Evolutionary conservation across 1,140 invertebrate genomes (phyloP), one percentile per base, ranked within the genome.

Genomic region (Zaprionus kolodkinae): DNA sequence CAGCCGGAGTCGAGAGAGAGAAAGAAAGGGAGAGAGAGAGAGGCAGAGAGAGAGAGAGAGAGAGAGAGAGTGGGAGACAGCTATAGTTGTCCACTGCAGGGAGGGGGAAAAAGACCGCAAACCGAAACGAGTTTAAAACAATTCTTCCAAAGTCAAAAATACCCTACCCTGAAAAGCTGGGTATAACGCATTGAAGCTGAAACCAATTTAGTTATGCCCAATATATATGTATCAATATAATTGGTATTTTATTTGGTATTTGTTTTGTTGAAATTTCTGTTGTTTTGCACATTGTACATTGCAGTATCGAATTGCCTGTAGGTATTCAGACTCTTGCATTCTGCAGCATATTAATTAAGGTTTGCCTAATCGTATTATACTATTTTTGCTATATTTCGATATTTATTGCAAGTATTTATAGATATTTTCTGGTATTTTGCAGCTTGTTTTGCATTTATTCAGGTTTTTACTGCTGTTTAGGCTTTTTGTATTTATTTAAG

Each of bases 121-220:
- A 25, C 45, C 45, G 10, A 50, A 50, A 50, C 17, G 45, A 50
- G 45, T 50, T 50, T 21, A 12, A 50, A 50, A 25, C 45, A 50
- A 50, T 50, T 50, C 45, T 5, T 15, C 17, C 3, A 50, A 50
- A 25, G 40, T 45, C 40, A 40, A 59, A 17, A 25, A 38, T 21
- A 38, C 56, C 35, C 45, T 50, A 21, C 17, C 17, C 3, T 50
- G 21, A 12, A 15, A 15, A 6, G 45, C 10, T 50, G 45, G 45
- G 45, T 50, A 50, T 45, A 45, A 45, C 6, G 40, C 0, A 43
- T 15, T 0, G 21, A 6, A 45, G 7, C 7, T 9, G n/a, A 30
- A 30, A 5, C 3, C 6, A 5, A 5, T 30, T 30, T 30, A 30
- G 3, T 30, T 30, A 30, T 30, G 27, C 27, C 21, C 21, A 1